phyloP scores from a whole-genome alignment of 2,113 vertebrate genomes.

The Leptobrachium ailaonicum region DNA sequence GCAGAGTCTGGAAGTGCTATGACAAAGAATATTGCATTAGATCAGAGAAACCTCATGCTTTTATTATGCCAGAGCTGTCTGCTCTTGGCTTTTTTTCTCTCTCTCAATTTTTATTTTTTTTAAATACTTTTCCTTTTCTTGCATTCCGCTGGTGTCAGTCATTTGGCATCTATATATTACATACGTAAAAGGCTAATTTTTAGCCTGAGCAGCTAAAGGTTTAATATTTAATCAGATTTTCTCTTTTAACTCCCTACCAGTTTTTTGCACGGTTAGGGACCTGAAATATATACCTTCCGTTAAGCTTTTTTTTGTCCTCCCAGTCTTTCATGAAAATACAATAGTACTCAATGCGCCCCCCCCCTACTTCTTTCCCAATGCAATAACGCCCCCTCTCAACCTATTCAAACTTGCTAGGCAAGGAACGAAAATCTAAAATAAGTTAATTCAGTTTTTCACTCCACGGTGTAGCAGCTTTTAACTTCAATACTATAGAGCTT shows the following conservation, averaged over 20 bases:
- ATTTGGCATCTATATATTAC: background rate
- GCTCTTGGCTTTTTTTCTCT: background rate
- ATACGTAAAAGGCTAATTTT: background rate
- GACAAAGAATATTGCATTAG: slow-evolving; percentile 26
- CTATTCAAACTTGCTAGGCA: background rate
- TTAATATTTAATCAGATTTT: background rate
- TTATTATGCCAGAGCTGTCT: slow-evolving; percentile 17
- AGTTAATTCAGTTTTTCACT: background rate
- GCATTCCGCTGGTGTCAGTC: background rate
- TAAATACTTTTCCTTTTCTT: too few relatives aligned
- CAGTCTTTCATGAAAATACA: slow-evolving; percentile 16
- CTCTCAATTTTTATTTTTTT: background rate
- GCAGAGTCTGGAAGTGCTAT: background rate
- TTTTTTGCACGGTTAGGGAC: background rate
- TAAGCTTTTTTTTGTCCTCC: background rate
- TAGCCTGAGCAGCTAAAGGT: background rate
- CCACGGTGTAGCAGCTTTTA: background rate
- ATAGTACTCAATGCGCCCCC: background rate
- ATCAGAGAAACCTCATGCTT: slow-evolving; percentile 14
- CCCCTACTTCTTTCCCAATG: background rate
- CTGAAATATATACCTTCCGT: background rate
- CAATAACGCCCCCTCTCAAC: background rate
- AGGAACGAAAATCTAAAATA: background rate
- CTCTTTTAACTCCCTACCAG: background rate
- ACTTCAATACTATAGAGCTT: background rate